Percentiles rank a stretch among this genome's conserved stretches.
Evolutionary conservation across 2,113 vertebrate genomes (phyloP).

Genomic region (Hyaena hyaena): DNA sequence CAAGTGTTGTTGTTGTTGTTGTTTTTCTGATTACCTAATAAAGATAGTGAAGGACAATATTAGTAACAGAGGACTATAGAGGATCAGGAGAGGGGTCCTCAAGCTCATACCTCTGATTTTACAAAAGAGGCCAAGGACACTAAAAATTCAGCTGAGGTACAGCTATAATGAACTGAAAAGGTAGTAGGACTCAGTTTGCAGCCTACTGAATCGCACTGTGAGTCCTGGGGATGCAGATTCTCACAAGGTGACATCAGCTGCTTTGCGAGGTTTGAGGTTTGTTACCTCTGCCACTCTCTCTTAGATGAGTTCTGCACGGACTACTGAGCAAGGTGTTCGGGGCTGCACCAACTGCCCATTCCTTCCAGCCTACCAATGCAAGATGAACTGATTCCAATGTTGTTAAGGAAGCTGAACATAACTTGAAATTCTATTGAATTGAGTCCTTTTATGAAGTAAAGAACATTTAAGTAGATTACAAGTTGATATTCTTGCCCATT

Average conservation of each 20-base stretch:
- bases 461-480: constrained; percentile 48
- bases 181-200: not conserved
- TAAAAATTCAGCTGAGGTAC: not conserved
- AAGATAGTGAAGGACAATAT: not conserved
- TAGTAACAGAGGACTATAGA: not conserved
- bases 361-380: not conserved
- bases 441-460: constrained; percentile 37
- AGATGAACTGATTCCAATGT: constrained; percentile 25
- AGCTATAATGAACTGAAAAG: not conserved
- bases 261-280: not conserved
- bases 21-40: not conserved
- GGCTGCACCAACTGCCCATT: not conserved
- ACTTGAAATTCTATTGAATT: not conserved
- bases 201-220: not conserved
- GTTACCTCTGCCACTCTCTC: not conserved
- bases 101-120: not conserved
- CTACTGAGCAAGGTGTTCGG: not conserved
- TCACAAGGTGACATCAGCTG: not conserved
- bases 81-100: not conserved
- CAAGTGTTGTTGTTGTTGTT: not conserved
- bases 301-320: not conserved
- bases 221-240: not conserved
- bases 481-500: constrained; percentile 40
- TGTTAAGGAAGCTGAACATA: constrained; percentile 57
- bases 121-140: not conserved